Conservation (phyloP, 2,888 invertebrate genomes). For the Abrostola triplasia region DNA sequence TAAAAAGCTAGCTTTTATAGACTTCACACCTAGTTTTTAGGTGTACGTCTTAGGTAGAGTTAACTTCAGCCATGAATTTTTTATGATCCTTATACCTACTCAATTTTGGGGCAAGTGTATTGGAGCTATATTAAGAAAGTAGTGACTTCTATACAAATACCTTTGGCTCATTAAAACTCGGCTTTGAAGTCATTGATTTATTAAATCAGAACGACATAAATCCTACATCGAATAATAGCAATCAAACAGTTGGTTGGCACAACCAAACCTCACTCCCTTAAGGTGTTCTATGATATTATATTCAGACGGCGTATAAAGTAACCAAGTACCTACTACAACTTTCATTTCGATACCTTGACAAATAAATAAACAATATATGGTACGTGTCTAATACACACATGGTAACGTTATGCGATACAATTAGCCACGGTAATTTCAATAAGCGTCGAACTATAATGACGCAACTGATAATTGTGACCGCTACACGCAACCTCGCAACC, state of each 20-base stretch:
- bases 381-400: constrained; percentile 29
- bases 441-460: constrained; percentile 28
- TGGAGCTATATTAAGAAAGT: too few species aligned
- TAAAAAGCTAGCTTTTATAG: constrained; percentile 9
- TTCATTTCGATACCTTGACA: constrained; percentile 35
- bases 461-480: constrained; percentile 41
- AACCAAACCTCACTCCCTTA: neutral
- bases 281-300: neutral
- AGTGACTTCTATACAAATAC: too few species aligned
- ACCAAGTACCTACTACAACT: constrained; percentile 10
- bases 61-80: too few species aligned
- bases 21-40: too few species aligned
- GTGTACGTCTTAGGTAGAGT: too few species aligned
- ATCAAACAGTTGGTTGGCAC: too few species aligned
- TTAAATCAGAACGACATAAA: too few species aligned
- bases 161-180: too few species aligned
- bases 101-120: too few species aligned
- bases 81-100: too few species aligned
- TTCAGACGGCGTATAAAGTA: neutral
- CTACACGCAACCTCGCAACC: constrained; percentile 44
- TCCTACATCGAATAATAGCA: too few species aligned
- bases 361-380: constrained; percentile 23
- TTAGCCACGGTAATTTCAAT: constrained; percentile 50
- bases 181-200: too few species aligned
- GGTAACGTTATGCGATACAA: constrained; percentile 40